Percentiles rank a stretch among this genome's conserved stretches.
phyloP scores from a whole-genome alignment of 2,888 invertebrate species.

The Copidosoma aretas region DNA sequence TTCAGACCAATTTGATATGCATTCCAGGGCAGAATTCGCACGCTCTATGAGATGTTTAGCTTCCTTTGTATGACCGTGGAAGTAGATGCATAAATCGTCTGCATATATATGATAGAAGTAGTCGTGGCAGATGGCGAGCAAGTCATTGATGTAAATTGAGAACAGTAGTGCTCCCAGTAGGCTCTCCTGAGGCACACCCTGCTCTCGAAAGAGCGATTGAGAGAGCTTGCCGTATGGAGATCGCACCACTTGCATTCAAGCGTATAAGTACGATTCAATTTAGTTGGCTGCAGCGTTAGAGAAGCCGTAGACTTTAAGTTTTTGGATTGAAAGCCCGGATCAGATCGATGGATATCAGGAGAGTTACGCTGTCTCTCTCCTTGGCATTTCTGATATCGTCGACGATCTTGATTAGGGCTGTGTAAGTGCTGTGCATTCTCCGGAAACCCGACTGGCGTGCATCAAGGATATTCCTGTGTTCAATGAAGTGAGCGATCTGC shows the following conservation, averaged over 20 bases:
- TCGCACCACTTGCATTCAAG: too few relatives aligned
- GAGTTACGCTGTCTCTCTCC: neutral
- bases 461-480: neutral
- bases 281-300: too few relatives aligned
- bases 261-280: too few relatives aligned
- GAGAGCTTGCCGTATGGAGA: too few relatives aligned
- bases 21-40: neutral
- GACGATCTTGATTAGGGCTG: neutral
- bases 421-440: conserved; percentile 4
- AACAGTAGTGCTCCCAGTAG: too few relatives aligned
- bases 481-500: neutral
- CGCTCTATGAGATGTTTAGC: neutral
- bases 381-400: conserved; percentile 10
- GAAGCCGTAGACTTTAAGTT: too few relatives aligned
- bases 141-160: neutral
- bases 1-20: neutral
- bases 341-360: too few relatives aligned
- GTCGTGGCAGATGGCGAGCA: neutral
- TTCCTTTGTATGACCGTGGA: neutral
- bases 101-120: neutral
- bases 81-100: neutral
- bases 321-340: too few relatives aligned
- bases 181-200: too few relatives aligned
- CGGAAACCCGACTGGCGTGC: conserved; percentile 6
- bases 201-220: too few relatives aligned